A percentile compares a stretch with the other conserved stretches of the same genome.
Evolutionary conservation across 2,797 vertebrate species (phyloP).

Genomic region (Microcaecilia unicolor): DNA sequence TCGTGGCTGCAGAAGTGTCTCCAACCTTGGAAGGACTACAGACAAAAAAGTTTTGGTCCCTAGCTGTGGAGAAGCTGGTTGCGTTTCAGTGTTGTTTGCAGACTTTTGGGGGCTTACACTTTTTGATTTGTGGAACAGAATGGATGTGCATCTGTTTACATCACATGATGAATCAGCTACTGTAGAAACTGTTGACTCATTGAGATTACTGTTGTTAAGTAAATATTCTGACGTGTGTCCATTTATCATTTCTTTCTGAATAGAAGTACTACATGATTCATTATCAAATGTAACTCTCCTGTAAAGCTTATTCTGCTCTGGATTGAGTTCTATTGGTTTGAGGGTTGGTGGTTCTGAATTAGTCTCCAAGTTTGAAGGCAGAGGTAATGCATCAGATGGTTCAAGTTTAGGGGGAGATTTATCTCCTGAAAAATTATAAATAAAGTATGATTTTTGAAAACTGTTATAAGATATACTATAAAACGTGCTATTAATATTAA

Average conservation of each 20-base stretch:
- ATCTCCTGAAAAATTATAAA: conserved; percentile 86
- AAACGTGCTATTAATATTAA: conserved; percentile 64
- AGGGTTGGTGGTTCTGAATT: conserved; percentile 91
- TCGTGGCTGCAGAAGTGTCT: conserved; percentile 90
- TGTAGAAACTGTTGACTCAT: conserved; percentile 76
- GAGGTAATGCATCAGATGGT: conserved; percentile 85
- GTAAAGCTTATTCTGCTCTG: conserved; percentile 70
- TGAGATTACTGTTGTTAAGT: conserved; percentile 68
- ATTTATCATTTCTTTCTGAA: conserved; percentile 67
- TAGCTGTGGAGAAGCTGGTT: conserved; percentile 67
- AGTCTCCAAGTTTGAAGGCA: conserved; percentile 76
- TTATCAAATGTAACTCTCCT: conserved; percentile 68
- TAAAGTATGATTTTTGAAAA: conserved; percentile 71
- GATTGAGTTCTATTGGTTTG: conserved; percentile 80
- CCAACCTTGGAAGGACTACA: conserved; percentile 93
- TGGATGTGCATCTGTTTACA: conserved; percentile 80
- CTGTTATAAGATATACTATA: conserved; percentile 58
- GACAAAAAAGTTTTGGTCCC: conserved; percentile 95
- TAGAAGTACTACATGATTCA: conserved; percentile 65
- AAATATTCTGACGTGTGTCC: conserved; percentile 68
- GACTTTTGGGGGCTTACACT: conserved; percentile 74
- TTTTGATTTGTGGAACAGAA: conserved; percentile 92
- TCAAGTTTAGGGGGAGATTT: conserved; percentile 97
- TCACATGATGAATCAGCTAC: conserved; percentile 74
- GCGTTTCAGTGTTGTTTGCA: conserved; percentile 57